These are phyloP conservation scores for Volucella inflata DNA, from an alignment of 2,888 invertebrate species.

Conservation along the genomic window DNA sequence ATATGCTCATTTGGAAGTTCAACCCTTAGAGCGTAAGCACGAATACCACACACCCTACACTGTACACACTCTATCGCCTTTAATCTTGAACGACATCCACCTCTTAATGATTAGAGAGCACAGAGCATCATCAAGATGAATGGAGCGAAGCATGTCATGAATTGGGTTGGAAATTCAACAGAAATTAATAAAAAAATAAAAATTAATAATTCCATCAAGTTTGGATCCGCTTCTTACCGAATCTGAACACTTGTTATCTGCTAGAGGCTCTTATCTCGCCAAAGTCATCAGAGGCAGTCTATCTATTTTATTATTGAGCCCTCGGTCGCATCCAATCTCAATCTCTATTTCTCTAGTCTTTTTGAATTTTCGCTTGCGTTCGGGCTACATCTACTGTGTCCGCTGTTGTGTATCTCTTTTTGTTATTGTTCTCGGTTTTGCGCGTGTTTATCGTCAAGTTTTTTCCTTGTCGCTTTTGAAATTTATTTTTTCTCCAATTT, in stretches of 20 bases:
- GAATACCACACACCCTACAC: constrained; percentile 15
- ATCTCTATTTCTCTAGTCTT: constrained; percentile 39
- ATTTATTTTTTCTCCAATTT: constrained; percentile 21
- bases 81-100: constrained; percentile 71
- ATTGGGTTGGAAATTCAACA: no score
- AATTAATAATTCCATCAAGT: constrained; percentile 39
- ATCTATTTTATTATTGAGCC: constrained; percentile 6
- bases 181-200: constrained; percentile 2
- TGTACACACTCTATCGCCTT: constrained; percentile 16
- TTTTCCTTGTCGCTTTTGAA: constrained; percentile 22
- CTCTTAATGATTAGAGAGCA: constrained; percentile 65
- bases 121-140: constrained; percentile 50
- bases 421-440: background rate
- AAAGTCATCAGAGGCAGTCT: constrained; percentile 55
- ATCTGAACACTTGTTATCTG: constrained; percentile 57
- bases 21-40: constrained; percentile 24
- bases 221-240: constrained; percentile 31
- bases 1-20: background rate
- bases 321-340: constrained; percentile 30
- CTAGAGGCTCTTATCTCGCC: constrained; percentile 52
- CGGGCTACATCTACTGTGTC: constrained; percentile 39
- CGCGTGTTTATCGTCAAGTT: constrained; percentile 29
- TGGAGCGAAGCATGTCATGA: background rate
- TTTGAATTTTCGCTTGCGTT: constrained; percentile 60
- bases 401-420: constrained; percentile 25